Percentiles rank a stretch among this genome's conserved stretches.
Evolutionary conservation across 2,797 vertebrate species (phyloP).

Genomic region (Smutsia temminckii): DNA sequence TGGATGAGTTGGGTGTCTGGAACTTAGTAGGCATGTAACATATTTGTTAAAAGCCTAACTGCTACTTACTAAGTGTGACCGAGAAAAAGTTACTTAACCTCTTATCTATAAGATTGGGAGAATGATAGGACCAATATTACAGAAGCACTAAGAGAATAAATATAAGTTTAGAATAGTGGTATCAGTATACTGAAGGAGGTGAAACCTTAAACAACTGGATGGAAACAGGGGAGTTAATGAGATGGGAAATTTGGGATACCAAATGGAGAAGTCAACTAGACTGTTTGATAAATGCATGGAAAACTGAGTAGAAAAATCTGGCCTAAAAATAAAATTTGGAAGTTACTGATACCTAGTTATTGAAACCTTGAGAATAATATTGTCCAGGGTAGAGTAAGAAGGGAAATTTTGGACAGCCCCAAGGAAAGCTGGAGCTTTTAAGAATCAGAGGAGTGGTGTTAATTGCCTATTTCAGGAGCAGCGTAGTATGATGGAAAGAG

Average conservation of each 20-base stretch:
- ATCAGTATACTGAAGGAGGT: background rate
- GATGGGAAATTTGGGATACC: background rate
- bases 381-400: background rate
- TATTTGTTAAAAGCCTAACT: background rate
- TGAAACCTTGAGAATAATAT: background rate
- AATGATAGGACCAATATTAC: background rate
- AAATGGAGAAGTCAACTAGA: background rate
- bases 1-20: background rate
- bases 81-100: slow-evolving; percentile 10
- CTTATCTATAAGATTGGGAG: background rate
- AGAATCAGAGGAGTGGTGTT: background rate
- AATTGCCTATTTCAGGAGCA: slow-evolving; percentile 18
- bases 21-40: background rate
- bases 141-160: background rate
- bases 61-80: background rate
- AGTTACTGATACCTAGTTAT: background rate
- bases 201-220: slow-evolving; percentile 1
- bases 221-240: background rate
- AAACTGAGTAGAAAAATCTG: background rate
- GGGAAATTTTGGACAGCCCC: background rate
- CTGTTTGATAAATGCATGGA: background rate
- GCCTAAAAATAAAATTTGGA: background rate
- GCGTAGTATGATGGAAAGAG: background rate
- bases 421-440: slow-evolving; percentile 9
- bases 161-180: background rate